Conservation (phyloP, 2,113 vertebrate genomes). For the Brachionichthys hirsutus region DNA sequence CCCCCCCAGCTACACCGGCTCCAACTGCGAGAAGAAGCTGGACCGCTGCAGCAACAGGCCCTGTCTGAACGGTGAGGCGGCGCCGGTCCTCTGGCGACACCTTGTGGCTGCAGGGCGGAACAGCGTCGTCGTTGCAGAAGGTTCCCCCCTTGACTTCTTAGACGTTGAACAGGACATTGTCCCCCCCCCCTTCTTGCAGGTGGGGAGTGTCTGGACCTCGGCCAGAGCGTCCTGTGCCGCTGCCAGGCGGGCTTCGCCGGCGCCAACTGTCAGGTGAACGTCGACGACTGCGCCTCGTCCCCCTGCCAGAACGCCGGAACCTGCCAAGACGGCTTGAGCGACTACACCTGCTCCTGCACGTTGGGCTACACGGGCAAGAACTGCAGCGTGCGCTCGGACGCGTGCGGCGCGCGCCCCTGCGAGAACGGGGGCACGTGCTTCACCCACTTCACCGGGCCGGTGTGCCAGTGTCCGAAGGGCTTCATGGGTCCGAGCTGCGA, state of each 20-base stretch:
- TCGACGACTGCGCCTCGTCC: conserved; percentile 87
- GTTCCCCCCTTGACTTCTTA: not conserved
- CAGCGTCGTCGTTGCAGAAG: not conserved
- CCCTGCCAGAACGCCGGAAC: conserved; percentile 93
- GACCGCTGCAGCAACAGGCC: conserved; percentile 88
- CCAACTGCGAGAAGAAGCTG: conserved; percentile 92
- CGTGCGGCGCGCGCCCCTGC: conserved; percentile 83
- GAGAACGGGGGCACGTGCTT: conserved; percentile 86
- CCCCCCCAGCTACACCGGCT: conserved; percentile 84
- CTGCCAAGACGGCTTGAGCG: conserved; percentile 85
- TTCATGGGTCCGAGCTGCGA: conserved; percentile 89
- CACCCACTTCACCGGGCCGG: conserved; percentile 87
- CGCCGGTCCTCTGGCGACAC: conserved; percentile 18
- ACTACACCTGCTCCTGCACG: conserved; percentile 87
- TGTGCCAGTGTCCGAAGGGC: conserved; percentile 86
- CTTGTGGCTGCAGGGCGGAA: conserved; percentile 42
- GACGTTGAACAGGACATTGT: conserved; percentile 32
- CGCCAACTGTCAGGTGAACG: conserved; percentile 86
- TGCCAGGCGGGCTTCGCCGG: conserved; percentile 88
- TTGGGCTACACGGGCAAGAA: conserved; percentile 86
- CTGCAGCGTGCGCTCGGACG: conserved; percentile 82
- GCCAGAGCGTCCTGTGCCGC: conserved; percentile 90
- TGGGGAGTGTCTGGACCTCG: conserved; percentile 92
- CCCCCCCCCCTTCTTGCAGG: conserved; percentile 77
- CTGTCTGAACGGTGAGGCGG: conserved; percentile 75